phyloP scores from a whole-genome alignment of 2,888 invertebrate genomes.

The Thalpophila matura region DNA sequence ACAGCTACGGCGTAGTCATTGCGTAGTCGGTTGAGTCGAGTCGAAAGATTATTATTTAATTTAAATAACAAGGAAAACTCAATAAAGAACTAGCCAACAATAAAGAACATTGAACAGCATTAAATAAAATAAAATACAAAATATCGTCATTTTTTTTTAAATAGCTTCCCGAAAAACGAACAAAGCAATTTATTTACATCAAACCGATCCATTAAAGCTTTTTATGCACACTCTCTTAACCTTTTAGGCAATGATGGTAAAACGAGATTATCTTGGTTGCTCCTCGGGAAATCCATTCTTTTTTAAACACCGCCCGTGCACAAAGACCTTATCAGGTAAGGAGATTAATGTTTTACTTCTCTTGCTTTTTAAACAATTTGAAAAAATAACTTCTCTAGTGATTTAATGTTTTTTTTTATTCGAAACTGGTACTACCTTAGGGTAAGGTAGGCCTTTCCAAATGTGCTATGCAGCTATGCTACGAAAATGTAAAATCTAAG shows the following conservation, averaged over 20 bases:
- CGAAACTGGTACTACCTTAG: neutral
- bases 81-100: too few relatives aligned
- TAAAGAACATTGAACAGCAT: too few relatives aligned
- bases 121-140: neutral
- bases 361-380: constrained; percentile 30
- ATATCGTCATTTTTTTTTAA: too few relatives aligned
- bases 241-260: constrained; percentile 48
- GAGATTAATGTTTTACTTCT: constrained; percentile 55
- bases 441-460: too few relatives aligned
- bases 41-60: neutral
- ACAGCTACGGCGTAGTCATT: constrained; percentile 34
- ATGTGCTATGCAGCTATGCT: too few relatives aligned
- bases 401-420: constrained; percentile 22
- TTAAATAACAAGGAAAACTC: too few relatives aligned
- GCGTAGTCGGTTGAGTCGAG: neutral
- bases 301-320: constrained; percentile 44
- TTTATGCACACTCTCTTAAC: constrained; percentile 43
- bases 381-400: constrained; percentile 12
- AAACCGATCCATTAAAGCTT: constrained; percentile 37
- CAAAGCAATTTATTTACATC: constrained; percentile 42
- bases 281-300: constrained; percentile 47
- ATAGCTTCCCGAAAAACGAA: neutral
- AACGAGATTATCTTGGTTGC: constrained; percentile 53
- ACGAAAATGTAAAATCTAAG: too few relatives aligned
- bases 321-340: constrained; percentile 48